Evolutionary conservation across 2,113 vertebrate species (phyloP).

Genomic region (Corythornis cristatus): DNA sequence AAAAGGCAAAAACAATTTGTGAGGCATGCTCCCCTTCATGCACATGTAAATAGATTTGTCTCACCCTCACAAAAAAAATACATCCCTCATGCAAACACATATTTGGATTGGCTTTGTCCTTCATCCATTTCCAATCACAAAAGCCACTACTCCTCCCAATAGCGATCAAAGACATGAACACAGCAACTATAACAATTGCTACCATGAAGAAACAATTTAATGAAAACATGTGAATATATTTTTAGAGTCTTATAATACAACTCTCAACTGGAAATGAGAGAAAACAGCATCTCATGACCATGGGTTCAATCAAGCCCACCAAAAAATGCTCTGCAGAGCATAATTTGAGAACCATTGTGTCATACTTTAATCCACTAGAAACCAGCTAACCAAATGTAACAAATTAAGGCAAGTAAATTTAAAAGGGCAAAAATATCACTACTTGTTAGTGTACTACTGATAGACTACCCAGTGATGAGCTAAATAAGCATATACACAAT

Average conservation of each 20-base stretch:
- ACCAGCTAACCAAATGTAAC: constrained; percentile 48
- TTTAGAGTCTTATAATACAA: constrained; percentile 41
- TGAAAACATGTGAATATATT: constrained; percentile 53
- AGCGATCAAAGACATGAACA: not conserved
- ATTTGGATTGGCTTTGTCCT: not conserved
- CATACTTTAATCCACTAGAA: not conserved
- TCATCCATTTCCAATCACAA: constrained; percentile 39
- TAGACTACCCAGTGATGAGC: constrained; percentile 27
- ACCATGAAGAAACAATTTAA: constrained; percentile 35
- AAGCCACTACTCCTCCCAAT: constrained; percentile 41
- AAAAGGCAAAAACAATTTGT: not conserved
- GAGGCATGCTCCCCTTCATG: not conserved
- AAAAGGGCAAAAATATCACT: constrained; percentile 51
- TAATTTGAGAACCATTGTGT: constrained; percentile 8
- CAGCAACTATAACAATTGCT: constrained; percentile 50
- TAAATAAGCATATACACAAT: constrained; percentile 32
- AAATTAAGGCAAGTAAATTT: constrained; percentile 46
- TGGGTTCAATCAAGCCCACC: constrained; percentile 4
- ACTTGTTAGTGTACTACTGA: constrained; percentile 16
- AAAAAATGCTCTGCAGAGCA: constrained; percentile 35
- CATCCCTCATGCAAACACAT: not conserved
- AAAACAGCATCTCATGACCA: constrained; percentile 28
- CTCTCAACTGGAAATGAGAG: constrained; percentile 33
- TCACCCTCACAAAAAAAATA: not conserved
- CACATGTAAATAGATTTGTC: not conserved